These are phyloP conservation scores for Diaprepes abbreviatus DNA, from an alignment of 2,888 invertebrate genomes.

Conservation along the genomic window DNA sequence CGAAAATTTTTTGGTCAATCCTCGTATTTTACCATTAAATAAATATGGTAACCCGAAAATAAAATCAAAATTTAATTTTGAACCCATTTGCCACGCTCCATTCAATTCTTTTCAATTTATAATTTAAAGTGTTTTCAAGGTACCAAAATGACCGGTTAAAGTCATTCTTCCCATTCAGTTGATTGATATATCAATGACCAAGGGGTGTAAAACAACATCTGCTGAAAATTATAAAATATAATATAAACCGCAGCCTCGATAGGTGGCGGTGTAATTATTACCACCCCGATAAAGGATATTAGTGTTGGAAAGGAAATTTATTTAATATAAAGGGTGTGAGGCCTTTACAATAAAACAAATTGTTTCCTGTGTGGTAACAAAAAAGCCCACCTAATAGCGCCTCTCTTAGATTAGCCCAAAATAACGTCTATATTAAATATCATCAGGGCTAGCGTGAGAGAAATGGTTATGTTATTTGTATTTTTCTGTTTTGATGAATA, in stretches of 20 bases:
- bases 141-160: conserved; percentile 23
- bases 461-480: conserved; percentile 6
- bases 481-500: conserved; percentile 2
- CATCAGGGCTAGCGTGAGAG: conserved; percentile 35
- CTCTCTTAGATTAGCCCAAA: conserved; percentile 20
- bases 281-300: conserved; percentile 47
- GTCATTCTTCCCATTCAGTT: conserved; percentile 39
- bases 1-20: too few species aligned
- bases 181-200: conserved; percentile 57
- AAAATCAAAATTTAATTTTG: conserved; percentile 18
- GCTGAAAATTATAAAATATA: conserved; percentile 50
- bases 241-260: conserved; percentile 51
- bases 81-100: conserved; percentile 6
- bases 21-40: too few species aligned
- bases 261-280: conserved; percentile 48
- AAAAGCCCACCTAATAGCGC: conserved; percentile 31
- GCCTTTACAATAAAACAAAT: conserved; percentile 53
- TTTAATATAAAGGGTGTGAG: conserved; percentile 52
- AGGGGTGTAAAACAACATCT: conserved; percentile 50
- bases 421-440: conserved; percentile 39
- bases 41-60: too few species aligned
- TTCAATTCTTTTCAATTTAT: conserved; percentile 11
- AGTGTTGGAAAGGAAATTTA: conserved; percentile 52
- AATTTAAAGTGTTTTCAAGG: conserved; percentile 22
- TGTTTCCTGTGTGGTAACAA: conserved; percentile 54